phyloP scores from a whole-genome alignment of 2,888 invertebrate genomes.

The Euproctis similis region DNA sequence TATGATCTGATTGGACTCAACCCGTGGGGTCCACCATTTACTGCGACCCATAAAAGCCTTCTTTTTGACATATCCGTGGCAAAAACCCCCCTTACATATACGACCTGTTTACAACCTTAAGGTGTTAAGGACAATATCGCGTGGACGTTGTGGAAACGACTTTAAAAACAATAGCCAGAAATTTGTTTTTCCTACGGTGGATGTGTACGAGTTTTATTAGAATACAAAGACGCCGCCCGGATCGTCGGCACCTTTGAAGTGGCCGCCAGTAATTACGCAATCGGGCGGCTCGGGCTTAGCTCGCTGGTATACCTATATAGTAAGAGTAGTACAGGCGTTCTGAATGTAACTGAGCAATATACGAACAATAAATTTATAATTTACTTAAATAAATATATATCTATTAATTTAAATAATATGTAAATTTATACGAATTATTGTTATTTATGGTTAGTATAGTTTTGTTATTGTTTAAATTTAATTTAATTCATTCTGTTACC shows the following conservation, averaged over 20 bases:
- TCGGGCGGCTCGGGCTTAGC: slow-evolving; percentile 36
- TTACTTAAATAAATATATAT: too few relatives aligned
- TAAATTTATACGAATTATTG: too few relatives aligned
- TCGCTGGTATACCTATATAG: too few relatives aligned
- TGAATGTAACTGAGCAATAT: slow-evolving; percentile 3
- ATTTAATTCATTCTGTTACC: too few relatives aligned
- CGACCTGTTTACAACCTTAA: slow-evolving; percentile 65
- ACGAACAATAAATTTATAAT: slow-evolving; percentile 5
- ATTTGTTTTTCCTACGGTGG: too few relatives aligned
- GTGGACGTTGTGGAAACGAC: too few relatives aligned
- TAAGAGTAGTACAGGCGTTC: too few relatives aligned
- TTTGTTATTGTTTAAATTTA: too few relatives aligned
- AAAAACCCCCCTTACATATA: slow-evolving; percentile 75
- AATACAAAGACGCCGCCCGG: slow-evolving; percentile 66
- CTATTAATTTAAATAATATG: too few relatives aligned
- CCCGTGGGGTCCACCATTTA: slow-evolving; percentile 69
- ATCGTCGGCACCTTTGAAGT: slow-evolving; percentile 64
- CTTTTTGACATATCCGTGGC: slow-evolving; percentile 77
- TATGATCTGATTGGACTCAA: slow-evolving; percentile 55
- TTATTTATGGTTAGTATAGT: too few relatives aligned
- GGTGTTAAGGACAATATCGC: slow-evolving; percentile 69
- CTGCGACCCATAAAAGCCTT: slow-evolving; percentile 69
- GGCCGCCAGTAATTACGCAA: slow-evolving; percentile 65
- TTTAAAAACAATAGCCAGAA: too few relatives aligned
- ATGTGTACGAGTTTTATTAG: slow-evolving; percentile 57